Evolutionary conservation across 2,113 vertebrate genomes (phyloP), one percentile per base, ranked within the genome.

Genomic region (Hyaena hyaena): DNA sequence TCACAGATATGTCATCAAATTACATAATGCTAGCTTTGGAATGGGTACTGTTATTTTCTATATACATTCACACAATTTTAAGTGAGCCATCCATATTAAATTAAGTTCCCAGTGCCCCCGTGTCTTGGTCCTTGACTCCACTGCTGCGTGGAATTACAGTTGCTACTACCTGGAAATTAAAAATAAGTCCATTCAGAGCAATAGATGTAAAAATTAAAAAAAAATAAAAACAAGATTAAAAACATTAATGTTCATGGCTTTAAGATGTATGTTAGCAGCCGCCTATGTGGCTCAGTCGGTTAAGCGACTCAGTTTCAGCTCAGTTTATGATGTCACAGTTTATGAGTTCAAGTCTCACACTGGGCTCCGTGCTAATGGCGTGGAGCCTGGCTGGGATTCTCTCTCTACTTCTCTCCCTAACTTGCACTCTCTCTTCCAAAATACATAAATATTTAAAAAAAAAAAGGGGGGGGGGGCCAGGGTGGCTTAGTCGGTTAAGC

Each of bases 191-290:
- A 2, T 39, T 9, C 24, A 95, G 28, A 95, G 65, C 2, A 88
- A 85, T 1, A 93, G 65, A 68, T 88, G 35, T 74, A 45, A 82
- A 95, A 95, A 91, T 35, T 58, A 19, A 61, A 61, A 23, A 23
- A 61, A 61, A 61, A 31, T 12, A 14, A 28, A 76, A 90, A 69
- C 31, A 85, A 61, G 14, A 85, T 68, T 39, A 97, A 24, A 87
- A 76, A 81, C 16, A 85, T 65, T 81, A 88, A 98, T 93, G 23
- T 58, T 80, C 63, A 65, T n/a, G 50, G 65, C 50, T 81, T 94
- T 35, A 63, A 97, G 93, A 93, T 35, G 1, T n/a, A 43, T 15
- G 28, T 26, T 58, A 50, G 2, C 7, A 21, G 58, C 2, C 21
- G 12, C 10, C 65, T 66, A 28, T 66, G 28, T 24, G 21, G 21